Percentiles rank a stretch among this genome's conserved stretches.
phyloP scores from a whole-genome alignment of 2,888 invertebrate genomes.

The Theristus sp. region DNA sequence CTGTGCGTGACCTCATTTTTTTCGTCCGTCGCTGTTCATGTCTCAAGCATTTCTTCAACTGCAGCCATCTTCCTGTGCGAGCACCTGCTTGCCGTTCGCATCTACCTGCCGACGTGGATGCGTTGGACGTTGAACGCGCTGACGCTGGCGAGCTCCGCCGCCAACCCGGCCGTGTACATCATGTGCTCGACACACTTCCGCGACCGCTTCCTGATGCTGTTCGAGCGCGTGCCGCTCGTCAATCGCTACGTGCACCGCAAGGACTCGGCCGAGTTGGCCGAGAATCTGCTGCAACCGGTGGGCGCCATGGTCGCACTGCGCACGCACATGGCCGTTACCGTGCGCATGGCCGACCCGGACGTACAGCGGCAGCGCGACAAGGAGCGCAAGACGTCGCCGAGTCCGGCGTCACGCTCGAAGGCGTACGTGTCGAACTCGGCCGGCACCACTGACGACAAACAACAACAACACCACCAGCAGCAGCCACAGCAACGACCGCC shows the following conservation, averaged over 20 bases:
- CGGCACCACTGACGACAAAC: too few species aligned
- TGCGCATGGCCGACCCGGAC: background rate
- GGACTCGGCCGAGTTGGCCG: background rate
- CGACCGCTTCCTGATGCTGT: slow-evolving; percentile 6
- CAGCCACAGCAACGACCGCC: too few species aligned
- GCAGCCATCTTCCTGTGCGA: slow-evolving; percentile 22
- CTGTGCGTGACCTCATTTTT: too few species aligned
- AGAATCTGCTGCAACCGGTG: background rate
- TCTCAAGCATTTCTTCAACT: too few species aligned
- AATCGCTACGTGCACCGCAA: too few species aligned
- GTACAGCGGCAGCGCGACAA: too few species aligned
- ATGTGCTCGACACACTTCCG: slow-evolving; percentile 22
- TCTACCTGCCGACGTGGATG: slow-evolving; percentile 21
- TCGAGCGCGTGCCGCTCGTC: background rate
- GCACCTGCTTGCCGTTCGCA: slow-evolving; percentile 15
- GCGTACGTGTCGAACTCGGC: too few species aligned
- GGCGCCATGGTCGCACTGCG: background rate
- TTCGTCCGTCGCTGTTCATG: too few species aligned
- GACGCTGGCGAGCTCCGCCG: slow-evolving; percentile 29
- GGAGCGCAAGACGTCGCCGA: too few species aligned
- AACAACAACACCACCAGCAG: too few species aligned
- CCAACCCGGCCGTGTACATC: slow-evolving; percentile 31
- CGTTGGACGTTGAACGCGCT: slow-evolving; percentile 25
- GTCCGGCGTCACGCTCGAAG: too few species aligned
- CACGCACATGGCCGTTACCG: background rate